Base-by-base conservation (phyloP, 2,888 invertebrate species). In the Cantharis lateralis region DNA sequence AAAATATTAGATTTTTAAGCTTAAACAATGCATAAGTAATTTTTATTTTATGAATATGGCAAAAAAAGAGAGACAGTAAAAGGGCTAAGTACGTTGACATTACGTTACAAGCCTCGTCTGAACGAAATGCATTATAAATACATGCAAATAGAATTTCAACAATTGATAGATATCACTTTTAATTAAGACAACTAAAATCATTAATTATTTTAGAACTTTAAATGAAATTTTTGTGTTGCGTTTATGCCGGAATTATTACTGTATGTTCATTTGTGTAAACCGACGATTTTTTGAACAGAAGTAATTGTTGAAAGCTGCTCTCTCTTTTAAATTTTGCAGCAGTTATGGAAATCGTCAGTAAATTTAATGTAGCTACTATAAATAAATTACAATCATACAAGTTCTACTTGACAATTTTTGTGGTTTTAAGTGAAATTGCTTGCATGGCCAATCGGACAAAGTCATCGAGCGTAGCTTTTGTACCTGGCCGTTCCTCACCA, bases 381-480 rank as follows among this genome's bases (percentile, higher is more conserved):
- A 28, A 48, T 48, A 48, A 48, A 48, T 32, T 32, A 13, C 4
- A 48, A n/a, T n/a, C 7, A 48, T n/a, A n/a, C 48, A 48, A n/a
- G 48, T 48, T 48, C 48, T 48, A 48, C 48, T 48, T 48, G 48
- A 48, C 63, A 77, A 62, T 79, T 80, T 82, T 80, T 80, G 77
- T 71, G 72, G 80, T 79, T 77, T 79, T 79, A 78, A 81, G 83
- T 82, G 82, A 83, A 84, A 83, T 83, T 82, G 79, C 70, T 79
- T 80, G 80, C 82, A 81, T 78, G 79, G 79, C 79, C 81, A 83
- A 82, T 83, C 82, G 82, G 82, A 83, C 82, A 82, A 83, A 82
- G 80, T 82, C 84, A 83, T 82, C 81, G 82, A 82, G 83, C 84
- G 83, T 82, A 83, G 83, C 84, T 81, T 79, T 76, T 76, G 80